phyloP scores from a whole-genome alignment of 2,888 invertebrate species.

The Tolmerus cingulatus region DNA sequence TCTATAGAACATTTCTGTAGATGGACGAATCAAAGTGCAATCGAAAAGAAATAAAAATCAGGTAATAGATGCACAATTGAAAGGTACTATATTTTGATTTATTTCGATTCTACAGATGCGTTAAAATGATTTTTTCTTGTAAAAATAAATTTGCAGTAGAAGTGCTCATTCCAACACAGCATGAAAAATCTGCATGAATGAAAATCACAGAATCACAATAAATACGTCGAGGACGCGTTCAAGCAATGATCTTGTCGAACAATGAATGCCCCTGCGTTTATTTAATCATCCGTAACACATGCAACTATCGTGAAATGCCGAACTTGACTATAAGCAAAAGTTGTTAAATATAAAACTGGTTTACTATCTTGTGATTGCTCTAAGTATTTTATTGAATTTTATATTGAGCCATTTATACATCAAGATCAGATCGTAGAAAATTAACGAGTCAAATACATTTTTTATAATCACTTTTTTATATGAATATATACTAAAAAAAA shows the following conservation, averaged over 20 bases:
- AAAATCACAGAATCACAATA: not conserved
- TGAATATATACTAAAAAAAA: not conserved
- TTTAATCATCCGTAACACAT: conserved; percentile 22
- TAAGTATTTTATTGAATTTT: not conserved
- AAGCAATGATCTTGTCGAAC: not conserved
- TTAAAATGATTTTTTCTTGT: not conserved
- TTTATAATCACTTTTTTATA: not conserved
- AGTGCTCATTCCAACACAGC: not conserved
- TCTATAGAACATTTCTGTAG: not conserved
- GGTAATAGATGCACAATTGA: not conserved
- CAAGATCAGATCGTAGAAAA: not conserved
- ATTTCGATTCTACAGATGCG: not conserved
- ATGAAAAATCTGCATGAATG: not conserved
- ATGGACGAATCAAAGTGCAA: not conserved
- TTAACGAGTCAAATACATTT: not conserved
- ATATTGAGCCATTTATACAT: not conserved
- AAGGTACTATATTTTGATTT: not conserved
- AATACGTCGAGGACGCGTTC: not conserved
- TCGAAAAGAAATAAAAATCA: not conserved
- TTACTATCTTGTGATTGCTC: not conserved
- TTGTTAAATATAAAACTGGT: not conserved
- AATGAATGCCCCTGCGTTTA: not conserved
- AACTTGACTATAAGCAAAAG: conserved; percentile 14
- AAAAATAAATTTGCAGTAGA: not conserved
- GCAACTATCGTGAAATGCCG: not conserved